A percentile compares a stretch with the other conserved stretches of the same genome.
Conservation (phyloP, 2,113 vertebrate genomes). For the Opisthocomus hoazin region DNA sequence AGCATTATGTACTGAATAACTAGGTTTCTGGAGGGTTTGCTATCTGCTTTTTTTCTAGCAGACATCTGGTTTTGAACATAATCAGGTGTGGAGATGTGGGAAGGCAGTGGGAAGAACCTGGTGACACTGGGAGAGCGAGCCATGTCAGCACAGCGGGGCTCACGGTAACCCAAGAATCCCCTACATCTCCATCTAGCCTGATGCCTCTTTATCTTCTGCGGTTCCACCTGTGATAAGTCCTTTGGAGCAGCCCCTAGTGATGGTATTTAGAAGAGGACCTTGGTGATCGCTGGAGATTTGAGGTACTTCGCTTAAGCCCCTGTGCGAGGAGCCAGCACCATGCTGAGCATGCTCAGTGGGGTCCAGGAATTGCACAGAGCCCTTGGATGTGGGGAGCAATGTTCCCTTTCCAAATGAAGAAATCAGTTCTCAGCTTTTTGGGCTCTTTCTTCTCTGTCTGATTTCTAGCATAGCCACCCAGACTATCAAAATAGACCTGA, state of each 20-base stretch:
- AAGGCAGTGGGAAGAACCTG: background rate
- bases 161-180: fast-evolving
- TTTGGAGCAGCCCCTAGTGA: background rate
- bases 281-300: too few species aligned
- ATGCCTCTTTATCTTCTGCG: background rate
- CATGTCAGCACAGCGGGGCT: fast-evolving
- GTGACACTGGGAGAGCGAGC: background rate
- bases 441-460: background rate
- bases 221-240: background rate
- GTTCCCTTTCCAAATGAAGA: background rate
- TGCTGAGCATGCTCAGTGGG: fast-evolving
- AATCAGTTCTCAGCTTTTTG: background rate
- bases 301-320: background rate
- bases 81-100: background rate
- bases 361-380: background rate
- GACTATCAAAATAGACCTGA: background rate
- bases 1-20: constrained; percentile 22
- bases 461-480: background rate
- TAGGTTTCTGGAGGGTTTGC: constrained; percentile 6
- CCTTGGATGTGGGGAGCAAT: background rate
- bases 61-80: background rate
- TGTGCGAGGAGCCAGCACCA: fast-evolving
- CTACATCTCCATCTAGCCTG: background rate
- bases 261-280: background rate
- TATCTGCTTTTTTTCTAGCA: background rate